Evolutionary conservation across 2,113 vertebrate species (phyloP).

Genomic region (Pedionomus torquatus): DNA sequence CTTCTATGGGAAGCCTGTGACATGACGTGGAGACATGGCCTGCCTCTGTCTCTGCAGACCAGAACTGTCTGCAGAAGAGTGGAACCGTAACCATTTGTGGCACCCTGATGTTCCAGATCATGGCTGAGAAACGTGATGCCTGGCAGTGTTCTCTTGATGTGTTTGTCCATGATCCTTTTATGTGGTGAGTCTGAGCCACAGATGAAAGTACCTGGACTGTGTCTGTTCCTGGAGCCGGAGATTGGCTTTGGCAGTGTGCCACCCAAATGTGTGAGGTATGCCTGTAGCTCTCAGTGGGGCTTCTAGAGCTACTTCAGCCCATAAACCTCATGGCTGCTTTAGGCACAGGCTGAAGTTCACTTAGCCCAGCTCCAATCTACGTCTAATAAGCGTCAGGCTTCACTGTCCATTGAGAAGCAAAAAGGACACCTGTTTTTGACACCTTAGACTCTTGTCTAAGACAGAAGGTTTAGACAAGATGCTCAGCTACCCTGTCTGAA

Average conservation of each 20-base stretch:
- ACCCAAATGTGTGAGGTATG: fast-evolving
- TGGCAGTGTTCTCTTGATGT: not conserved
- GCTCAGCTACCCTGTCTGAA: not conserved
- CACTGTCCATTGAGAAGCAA: not conserved
- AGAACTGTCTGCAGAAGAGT: not conserved
- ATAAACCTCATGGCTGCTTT: not conserved
- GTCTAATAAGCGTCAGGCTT: not conserved
- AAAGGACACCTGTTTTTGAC: not conserved
- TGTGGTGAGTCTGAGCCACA: not conserved
- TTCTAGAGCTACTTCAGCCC: not conserved
- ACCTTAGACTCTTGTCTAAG: no score
- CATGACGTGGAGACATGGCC: fast-evolving
- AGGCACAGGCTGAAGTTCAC: not conserved
- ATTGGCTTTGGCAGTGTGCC: not conserved
- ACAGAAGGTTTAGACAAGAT: not conserved
- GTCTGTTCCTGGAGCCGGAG: not conserved
- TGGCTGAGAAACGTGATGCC: not conserved
- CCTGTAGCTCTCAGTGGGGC: not conserved
- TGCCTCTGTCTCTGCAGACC: not conserved
- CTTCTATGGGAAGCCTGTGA: not conserved
- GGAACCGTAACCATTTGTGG: not conserved
- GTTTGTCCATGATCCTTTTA: not conserved
- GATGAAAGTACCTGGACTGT: not conserved
- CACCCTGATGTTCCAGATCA: not conserved
- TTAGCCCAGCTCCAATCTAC: not conserved